Conservation (phyloP, 2,113 vertebrate genomes). For the Chrysemys picta region DNA sequence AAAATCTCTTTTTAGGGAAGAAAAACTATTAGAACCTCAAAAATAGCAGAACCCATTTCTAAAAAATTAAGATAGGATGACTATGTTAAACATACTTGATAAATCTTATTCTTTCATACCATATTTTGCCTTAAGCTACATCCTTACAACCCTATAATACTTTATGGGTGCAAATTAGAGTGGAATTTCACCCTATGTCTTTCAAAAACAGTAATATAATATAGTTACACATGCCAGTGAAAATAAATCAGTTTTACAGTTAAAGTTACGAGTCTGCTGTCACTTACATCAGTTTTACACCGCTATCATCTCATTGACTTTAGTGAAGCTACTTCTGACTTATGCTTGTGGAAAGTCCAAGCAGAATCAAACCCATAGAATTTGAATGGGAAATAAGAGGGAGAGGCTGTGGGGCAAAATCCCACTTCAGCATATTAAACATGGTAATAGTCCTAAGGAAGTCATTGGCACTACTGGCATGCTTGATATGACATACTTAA, state of each 20-base stretch:
- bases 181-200: not conserved
- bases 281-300: not conserved
- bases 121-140: not conserved
- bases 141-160: not conserved
- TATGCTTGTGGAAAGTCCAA: not conserved
- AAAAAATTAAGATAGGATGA: not conserved
- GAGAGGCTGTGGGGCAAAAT: not conserved
- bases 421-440: not conserved
- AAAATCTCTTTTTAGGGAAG: not conserved
- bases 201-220: not conserved
- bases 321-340: not conserved
- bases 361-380: not conserved
- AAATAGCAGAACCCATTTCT: not conserved
- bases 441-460: not conserved
- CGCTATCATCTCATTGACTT: not conserved
- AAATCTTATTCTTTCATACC: not conserved
- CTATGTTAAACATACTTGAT: not conserved
- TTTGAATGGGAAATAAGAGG: not conserved
- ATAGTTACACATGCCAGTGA: not conserved
- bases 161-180: not conserved
- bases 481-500: fast-evolving
- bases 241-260: not conserved
- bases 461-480: not conserved
- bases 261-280: not conserved
- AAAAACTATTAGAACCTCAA: not conserved